These are phyloP conservation scores for Pempheris klunzingeri DNA, from an alignment of 2,797 vertebrate genomes.

Conservation along the genomic window DNA sequence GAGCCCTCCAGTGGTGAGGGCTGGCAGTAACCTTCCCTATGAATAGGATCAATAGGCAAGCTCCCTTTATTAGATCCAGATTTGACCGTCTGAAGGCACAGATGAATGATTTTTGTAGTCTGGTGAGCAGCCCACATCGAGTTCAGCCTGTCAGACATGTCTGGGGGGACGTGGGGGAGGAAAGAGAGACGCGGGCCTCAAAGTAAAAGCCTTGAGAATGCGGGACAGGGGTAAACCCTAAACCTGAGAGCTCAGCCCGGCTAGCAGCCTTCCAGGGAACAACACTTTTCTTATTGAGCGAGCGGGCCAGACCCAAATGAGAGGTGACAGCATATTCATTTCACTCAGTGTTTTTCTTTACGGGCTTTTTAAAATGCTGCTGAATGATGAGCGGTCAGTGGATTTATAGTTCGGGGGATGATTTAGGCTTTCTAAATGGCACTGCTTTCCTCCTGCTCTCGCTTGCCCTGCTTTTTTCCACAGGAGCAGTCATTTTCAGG, in stretches of 20 bases:
- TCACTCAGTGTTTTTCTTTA: conserved; percentile 84
- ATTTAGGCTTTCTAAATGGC: conserved; percentile 79
- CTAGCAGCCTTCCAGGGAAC: conserved; percentile 79
- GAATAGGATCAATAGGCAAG: conserved; percentile 84
- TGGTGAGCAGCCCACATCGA: conserved; percentile 87
- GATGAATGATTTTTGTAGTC: conserved; percentile 92
- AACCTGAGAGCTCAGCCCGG: conserved; percentile 84
- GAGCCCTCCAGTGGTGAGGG: conserved; percentile 84
- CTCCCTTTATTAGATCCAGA: conserved; percentile 90
- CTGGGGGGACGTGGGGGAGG: conserved; percentile 84
- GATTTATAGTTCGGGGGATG: conserved; percentile 83
- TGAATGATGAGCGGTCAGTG: conserved; percentile 85
- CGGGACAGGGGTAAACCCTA: conserved; percentile 84
- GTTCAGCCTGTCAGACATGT: conserved; percentile 90
- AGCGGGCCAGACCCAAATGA: conserved; percentile 83
- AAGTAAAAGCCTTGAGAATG: conserved; percentile 86
- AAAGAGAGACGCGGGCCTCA: conserved; percentile 81
- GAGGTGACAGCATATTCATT: conserved; percentile 89
- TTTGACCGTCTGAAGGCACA: conserved; percentile 88
- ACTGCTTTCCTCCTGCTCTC: conserved; percentile 64
- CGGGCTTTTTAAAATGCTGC: conserved; percentile 81
- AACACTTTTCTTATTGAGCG: conserved; percentile 86
- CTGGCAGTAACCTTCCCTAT: conserved; percentile 35
- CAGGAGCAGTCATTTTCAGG: conserved; percentile 63
- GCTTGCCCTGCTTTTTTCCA: conserved; percentile 55